Evolutionary conservation across 1,140 invertebrate species (phyloP), one percentile per base, ranked within the genome.

Genomic region (Asbolus verrucosus): DNA sequence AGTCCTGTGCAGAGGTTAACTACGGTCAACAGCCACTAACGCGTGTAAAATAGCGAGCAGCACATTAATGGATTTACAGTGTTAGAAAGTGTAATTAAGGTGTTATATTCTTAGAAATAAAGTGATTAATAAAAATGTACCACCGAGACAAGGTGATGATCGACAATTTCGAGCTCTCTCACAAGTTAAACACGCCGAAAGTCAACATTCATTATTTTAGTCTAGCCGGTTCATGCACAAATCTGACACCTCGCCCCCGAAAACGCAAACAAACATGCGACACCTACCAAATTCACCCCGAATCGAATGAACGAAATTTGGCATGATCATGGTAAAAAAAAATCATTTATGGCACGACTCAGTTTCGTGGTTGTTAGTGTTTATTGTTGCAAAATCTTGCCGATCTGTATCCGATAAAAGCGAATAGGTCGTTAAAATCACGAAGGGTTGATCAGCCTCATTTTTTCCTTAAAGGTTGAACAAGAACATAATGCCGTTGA

Each of bases 21-120:
- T 62, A 62, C 60, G 60, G 60, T 62, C 60, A 62, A 62, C 60
- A 62, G 31, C 16, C 60, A 62, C 60, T 62, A 62, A 62, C 36
- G 60, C 60, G 27, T 62, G 60, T 62, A 62, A 38, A 62, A 62
- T 50, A 50, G 18, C 43, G 43, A 50, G 43, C 16, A 50, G 16
- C 19, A 50, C 43, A 50, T 50, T 50, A 50, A 50, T 50, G 43
- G 16, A 8, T 50, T 50, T 50, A 21, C 43, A 50, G 43, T 50
- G 43, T 50, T 50, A 50, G 16, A 50, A 50, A 50, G 6, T 50
- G 16, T 24, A 50, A 50, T 50, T 9, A 50, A 2, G 18, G 5
- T 21, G 43, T 19, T 50, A 50, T 21, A 50, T 19, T 19, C 43
- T 50, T 21, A 19, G 18, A 50, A 19, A 14, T 50, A 18, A 24